These are phyloP conservation scores for Tragulus kanchil DNA, from an alignment of 2,113 vertebrate genomes.

Conservation along the genomic window DNA sequence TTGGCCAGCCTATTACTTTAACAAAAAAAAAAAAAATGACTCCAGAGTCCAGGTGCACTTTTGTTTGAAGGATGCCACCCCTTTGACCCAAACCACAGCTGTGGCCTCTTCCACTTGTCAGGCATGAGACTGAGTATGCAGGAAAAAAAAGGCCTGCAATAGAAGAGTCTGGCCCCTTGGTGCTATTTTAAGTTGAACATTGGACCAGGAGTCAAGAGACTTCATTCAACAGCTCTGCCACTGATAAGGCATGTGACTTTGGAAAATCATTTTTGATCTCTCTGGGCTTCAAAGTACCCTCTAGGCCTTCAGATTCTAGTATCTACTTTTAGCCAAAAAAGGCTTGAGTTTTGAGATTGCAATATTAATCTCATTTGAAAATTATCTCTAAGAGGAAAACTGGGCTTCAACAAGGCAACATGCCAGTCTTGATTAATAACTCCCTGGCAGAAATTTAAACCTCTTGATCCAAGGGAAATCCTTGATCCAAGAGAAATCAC, in stretches of 20 bases:
- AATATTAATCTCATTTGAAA: conserved; percentile 57
- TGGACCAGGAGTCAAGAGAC: not conserved
- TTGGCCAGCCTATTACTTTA: not conserved
- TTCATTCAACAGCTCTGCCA: not conserved
- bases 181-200: not conserved
- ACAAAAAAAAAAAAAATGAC: not conserved
- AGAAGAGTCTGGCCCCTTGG: not conserved
- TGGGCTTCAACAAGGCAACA: not conserved
- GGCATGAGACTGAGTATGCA: not conserved
- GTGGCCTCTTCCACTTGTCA: not conserved
- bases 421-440: not conserved
- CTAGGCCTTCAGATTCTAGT: conserved; percentile 36
- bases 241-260: conserved; percentile 1
- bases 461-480: conserved; percentile 5
- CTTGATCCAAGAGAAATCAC: conserved; percentile 23
- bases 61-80: not conserved
- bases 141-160: not conserved
- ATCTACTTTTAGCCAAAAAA: conserved; percentile 49
- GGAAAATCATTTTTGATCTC: conserved; percentile 38
- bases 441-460: conserved; percentile 26
- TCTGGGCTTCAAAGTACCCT: conserved; percentile 12
- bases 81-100: not conserved
- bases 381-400: conserved; percentile 43
- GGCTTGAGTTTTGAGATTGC: conserved; percentile 45
- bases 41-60: not conserved